Percentiles rank a stretch among this genome's conserved stretches.
These are phyloP conservation scores for Pollenia amentaria DNA, from an alignment of 2,888 invertebrate genomes.

Conservation along the genomic window DNA sequence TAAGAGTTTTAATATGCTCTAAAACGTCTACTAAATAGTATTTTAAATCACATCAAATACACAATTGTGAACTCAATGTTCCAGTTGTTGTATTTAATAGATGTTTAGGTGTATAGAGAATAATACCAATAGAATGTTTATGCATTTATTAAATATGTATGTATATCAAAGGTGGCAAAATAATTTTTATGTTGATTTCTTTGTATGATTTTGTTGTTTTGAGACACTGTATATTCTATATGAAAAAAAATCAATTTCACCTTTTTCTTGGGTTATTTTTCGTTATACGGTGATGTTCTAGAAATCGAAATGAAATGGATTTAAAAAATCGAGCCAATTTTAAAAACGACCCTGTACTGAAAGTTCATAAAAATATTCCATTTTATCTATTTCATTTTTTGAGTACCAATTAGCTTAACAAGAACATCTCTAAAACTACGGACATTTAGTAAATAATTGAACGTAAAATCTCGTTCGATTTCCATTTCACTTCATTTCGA, in stretches of 20 bases:
- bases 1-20: slow-evolving; percentile 31
- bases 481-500: no score
- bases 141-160: neutral
- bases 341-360: no score
- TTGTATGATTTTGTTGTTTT: slow-evolving; percentile 14
- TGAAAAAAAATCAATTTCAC: slow-evolving; percentile 54
- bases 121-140: slow-evolving; percentile 35
- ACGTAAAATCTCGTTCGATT: no score
- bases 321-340: no score
- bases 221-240: slow-evolving; percentile 21
- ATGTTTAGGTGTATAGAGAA: slow-evolving; percentile 22
- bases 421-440: no score
- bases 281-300: slow-evolving; percentile 30
- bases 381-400: no score
- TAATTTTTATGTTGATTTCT: neutral
- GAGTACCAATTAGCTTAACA: no score
- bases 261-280: slow-evolving; percentile 43
- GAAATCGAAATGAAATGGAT: no score
- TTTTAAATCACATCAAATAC: slow-evolving; percentile 1
- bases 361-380: no score
- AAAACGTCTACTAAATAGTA: slow-evolving; percentile 38
- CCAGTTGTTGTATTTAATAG: slow-evolving; percentile 1
- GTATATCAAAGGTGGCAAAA: slow-evolving; percentile 11
- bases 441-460: no score
- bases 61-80: slow-evolving; percentile 24